phyloP scores from a whole-genome alignment of 2,888 invertebrate species.

The Drosophila setosimentum region DNA sequence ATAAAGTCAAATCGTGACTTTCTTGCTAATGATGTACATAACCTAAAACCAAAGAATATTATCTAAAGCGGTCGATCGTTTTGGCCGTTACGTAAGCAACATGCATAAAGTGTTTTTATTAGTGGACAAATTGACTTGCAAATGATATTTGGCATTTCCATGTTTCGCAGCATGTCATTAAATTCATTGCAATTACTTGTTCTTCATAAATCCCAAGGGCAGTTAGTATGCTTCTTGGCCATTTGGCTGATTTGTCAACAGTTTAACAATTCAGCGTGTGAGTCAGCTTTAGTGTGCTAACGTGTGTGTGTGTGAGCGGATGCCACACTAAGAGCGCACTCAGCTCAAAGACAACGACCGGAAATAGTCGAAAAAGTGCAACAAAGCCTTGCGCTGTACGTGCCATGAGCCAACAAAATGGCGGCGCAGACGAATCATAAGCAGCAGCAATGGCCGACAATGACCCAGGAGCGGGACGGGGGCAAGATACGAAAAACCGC shows the following conservation, averaged over 20 bases:
- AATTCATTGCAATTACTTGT: slow-evolving; percentile 51
- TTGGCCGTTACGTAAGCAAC: slow-evolving; percentile 19
- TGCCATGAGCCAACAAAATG: slow-evolving; percentile 74
- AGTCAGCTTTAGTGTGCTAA: slow-evolving; percentile 1
- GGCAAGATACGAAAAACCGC: slow-evolving; percentile 55
- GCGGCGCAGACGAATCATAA: slow-evolving; percentile 72
- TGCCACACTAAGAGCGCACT: slow-evolving; percentile 82
- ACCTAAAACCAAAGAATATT: slow-evolving; percentile 40
- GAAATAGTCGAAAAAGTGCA: slow-evolving; percentile 70
- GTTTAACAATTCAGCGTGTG: slow-evolving; percentile 9
- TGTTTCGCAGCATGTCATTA: slow-evolving; percentile 11
- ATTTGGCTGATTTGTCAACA: slow-evolving; percentile 57
- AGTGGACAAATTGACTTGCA: slow-evolving; percentile 78
- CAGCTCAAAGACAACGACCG: slow-evolving; percentile 80
- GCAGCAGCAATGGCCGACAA: slow-evolving; percentile 67
- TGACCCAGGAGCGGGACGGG: slow-evolving; percentile 59
- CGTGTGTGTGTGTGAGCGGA: slow-evolving; percentile 62
- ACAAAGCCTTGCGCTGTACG: slow-evolving; percentile 61
- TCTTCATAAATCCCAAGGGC: slow-evolving; percentile 38
- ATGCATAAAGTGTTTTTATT: slow-evolving; percentile 46
- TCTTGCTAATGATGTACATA: slow-evolving; percentile 78
- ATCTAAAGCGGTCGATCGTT: slow-evolving; percentile 18
- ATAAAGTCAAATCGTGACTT: slow-evolving; percentile 82
- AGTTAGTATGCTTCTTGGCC: slow-evolving; percentile 10
- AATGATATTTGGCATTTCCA: slow-evolving; percentile 59